phyloP scores from a whole-genome alignment of 2,888 invertebrate genomes.

The Blastobasis lacticolella region DNA sequence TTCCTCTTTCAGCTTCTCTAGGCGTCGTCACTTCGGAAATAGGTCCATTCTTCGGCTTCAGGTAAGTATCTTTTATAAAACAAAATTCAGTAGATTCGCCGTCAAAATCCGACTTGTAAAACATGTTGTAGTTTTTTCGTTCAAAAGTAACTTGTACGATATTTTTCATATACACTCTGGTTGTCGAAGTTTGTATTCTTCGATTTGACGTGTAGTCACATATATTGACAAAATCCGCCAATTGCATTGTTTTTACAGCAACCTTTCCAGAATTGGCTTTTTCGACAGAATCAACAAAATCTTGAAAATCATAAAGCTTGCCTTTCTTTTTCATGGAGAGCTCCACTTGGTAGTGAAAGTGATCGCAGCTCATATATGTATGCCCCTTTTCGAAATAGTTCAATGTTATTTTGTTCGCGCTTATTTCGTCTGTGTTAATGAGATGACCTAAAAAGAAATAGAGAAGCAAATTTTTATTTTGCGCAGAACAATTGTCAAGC shows the following conservation, averaged over 20 bases:
- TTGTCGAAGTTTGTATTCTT: constrained; percentile 16
- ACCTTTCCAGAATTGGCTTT: constrained; percentile 14
- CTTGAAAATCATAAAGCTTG: constrained; percentile 15
- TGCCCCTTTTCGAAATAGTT: constrained; percentile 19
- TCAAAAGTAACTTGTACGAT: background rate
- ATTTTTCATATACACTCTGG: constrained; percentile 17
- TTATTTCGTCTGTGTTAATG: no score
- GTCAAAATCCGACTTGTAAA: no score
- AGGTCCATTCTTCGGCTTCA: no score
- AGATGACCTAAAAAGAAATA: no score
- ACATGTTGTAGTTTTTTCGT: no score
- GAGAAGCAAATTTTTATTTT: no score
- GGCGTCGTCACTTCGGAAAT: no score
- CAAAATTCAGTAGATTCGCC: no score
- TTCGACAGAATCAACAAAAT: constrained; percentile 16
- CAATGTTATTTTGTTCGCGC: constrained; percentile 11
- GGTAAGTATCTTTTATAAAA: no score
- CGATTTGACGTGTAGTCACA: constrained; percentile 16
- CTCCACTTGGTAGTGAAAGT: background rate
- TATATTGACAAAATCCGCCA: constrained; percentile 15
- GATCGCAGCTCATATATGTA: constrained; percentile 3
- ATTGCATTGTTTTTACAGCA: constrained; percentile 9
- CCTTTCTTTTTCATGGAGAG: constrained; percentile 15
- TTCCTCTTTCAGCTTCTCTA: constrained; percentile 7
- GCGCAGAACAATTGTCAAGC: no score